Base-by-base conservation (phyloP, 2,888 invertebrate species). In the Phalangium opilio region DNA sequence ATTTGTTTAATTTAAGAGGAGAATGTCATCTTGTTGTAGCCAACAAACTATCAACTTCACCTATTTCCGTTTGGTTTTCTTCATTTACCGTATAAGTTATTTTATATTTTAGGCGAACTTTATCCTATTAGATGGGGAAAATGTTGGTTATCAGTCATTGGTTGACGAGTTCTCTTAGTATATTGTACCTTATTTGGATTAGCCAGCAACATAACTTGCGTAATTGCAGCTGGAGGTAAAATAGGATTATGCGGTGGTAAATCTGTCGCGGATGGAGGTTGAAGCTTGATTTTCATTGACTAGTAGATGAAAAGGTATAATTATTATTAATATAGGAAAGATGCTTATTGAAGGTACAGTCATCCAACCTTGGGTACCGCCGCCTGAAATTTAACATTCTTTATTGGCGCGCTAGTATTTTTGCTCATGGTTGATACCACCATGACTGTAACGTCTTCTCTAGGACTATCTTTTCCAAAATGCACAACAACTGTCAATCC, bases 211-310 rank as follows among this genome's bases (percentile, higher is more conserved):
- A 91, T 76, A 46, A 93, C 77, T 72, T 93, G 93, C 10, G 89
- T 87, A 45, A 91, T 81, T 35, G 84, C 82, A 1, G 84, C 75
- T 39, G 89, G 83, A 27, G 90, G 89, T 56, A 87, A 72, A 69
- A 93, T 90, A 33, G 90, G 87, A 69, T 83, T 87, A 64, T 76
- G 80, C 1, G 81, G 76, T 7, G 87, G 83, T 61, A 95, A 74
- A 8, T 75, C 74, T 14, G 76, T 75, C 43, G 77, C 77, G 4
- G 89, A 86, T 1, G 90, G 76, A 14, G 79, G 70, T 58, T 87
- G 77, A 20, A 91, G 70, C 58, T 86, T 82, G 49, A 89, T 76
- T 67, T 85, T 86, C 69, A 84, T 85, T 36, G 75, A 77, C 87
- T 90, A 64, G n/a, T n/a, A n/a, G n/a, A n/a, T n/a, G n/a, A n/a